Evolutionary conservation across 35 echinoderm and acorn worm species (phyloP).

Genomic region (Eucidaris tribuloides): DNA sequence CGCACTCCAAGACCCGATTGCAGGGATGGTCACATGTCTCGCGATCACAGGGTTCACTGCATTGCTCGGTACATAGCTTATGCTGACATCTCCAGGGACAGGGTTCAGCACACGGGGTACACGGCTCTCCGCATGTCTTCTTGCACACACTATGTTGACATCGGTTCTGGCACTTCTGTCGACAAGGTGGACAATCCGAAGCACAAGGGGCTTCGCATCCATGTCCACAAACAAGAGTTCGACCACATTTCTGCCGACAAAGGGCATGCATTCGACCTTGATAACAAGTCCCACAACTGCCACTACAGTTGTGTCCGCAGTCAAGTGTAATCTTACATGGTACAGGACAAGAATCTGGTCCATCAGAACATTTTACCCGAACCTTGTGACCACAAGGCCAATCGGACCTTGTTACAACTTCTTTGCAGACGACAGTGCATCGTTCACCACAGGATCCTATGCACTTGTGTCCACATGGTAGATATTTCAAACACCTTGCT

Average conservation of each 20-base stretch:
- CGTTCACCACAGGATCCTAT: constrained; percentile 59
- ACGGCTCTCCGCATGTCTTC: constrained; percentile 63
- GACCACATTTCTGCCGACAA: constrained; percentile 60
- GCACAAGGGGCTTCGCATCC: constrained; percentile 59
- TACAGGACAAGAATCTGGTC: constrained; percentile 34
- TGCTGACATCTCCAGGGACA: constrained; percentile 67
- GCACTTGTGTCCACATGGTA: constrained; percentile 67
- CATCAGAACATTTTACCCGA: constrained; percentile 50
- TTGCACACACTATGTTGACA: constrained; percentile 78
- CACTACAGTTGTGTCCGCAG: constrained; percentile 68
- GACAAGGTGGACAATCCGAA: constrained; percentile 78
- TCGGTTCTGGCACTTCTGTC: constrained; percentile 60
- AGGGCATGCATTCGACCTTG: constrained; percentile 50
- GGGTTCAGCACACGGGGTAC: constrained; percentile 54
- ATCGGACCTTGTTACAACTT: constrained; percentile 2
- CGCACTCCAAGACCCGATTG: constrained; percentile 18
- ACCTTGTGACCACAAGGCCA: constrained; percentile 74
- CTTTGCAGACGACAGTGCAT: constrained; percentile 46
- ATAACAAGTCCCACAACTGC: constrained; percentile 46
- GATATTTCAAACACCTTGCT: constrained; percentile 2
- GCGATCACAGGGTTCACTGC: constrained; percentile 53
- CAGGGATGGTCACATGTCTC: constrained; percentile 59
- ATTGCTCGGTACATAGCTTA: constrained; percentile 25
- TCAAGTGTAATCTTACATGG: constrained; percentile 37
- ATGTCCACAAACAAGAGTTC: constrained; percentile 85